These are phyloP conservation scores for Sarcophaga subvicina DNA, from an alignment of 2,888 invertebrate genomes.

Conservation along the genomic window DNA sequence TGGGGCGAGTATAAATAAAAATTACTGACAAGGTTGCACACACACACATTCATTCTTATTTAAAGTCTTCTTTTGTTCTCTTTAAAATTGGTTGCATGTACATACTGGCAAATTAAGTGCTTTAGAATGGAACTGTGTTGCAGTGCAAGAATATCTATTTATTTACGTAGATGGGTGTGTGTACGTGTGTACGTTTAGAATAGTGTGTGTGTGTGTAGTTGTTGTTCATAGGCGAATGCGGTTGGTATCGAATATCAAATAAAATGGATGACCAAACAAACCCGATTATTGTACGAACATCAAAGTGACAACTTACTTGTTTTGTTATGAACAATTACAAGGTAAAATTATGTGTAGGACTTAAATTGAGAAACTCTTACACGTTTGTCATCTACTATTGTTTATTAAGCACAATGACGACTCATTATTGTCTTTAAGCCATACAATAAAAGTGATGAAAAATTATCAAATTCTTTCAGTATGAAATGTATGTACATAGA, in stretches of 20 bases:
- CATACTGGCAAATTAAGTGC: conserved; percentile 13
- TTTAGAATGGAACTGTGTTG: conserved; percentile 7
- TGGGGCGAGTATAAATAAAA: conserved; percentile 4
- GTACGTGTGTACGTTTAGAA: background rate
- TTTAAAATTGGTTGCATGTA: background rate
- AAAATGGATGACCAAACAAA: conserved; percentile 76
- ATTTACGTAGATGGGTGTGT: background rate
- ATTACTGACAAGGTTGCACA: conserved; percentile 58
- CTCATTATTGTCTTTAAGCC: too few species aligned
- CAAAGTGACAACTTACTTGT: conserved; percentile 72
- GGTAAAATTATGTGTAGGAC: conserved; percentile 30
- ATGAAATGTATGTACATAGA: background rate
- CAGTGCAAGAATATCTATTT: background rate
- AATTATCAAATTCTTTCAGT: background rate
- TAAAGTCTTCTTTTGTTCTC: conserved; percentile 28
- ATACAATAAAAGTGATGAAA: too few species aligned
- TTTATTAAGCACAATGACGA: too few species aligned
- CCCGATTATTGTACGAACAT: conserved; percentile 75
- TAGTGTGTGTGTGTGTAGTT: conserved; percentile 5
- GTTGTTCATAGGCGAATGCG: background rate
- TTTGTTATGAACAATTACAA: conserved; percentile 56
- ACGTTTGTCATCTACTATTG: too few species aligned
- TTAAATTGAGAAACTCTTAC: background rate
- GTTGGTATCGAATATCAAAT: conserved; percentile 75
- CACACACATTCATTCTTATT: conserved; percentile 19